Evolutionary conservation across 2,888 invertebrate genomes (phyloP).

Genomic region (Chrysina gloriosa): DNA sequence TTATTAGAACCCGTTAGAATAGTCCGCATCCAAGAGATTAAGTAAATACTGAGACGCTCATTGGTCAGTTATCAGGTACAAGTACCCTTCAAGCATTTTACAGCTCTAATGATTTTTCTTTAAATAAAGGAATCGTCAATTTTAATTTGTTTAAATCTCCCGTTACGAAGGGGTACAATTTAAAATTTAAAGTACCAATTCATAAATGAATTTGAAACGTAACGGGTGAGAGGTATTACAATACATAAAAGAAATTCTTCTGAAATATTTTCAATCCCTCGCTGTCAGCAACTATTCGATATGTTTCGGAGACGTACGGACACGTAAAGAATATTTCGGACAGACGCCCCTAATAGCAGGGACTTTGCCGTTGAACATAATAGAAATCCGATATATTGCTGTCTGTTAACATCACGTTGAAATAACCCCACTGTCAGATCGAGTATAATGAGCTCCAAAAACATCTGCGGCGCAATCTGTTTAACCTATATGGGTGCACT

Average conservation of each 20-base stretch:
- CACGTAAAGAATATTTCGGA: constrained; percentile 22
- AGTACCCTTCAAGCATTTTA: too few relatives aligned
- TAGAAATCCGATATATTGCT: constrained; percentile 48
- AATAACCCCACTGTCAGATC: constrained; percentile 46
- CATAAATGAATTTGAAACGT: too few relatives aligned
- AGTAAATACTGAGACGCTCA: too few relatives aligned
- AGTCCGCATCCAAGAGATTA: background rate
- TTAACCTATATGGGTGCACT: constrained; percentile 35
- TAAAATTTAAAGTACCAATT: too few relatives aligned
- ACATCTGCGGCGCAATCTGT: constrained; percentile 45
- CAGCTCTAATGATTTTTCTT: too few relatives aligned
- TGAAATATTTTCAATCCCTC: too few relatives aligned
- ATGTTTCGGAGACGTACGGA: background rate
- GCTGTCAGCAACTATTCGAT: background rate
- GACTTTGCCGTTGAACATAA: constrained; percentile 31
- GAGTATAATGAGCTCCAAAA: constrained; percentile 44
- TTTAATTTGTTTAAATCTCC: too few relatives aligned
- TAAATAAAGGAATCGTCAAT: too few relatives aligned
- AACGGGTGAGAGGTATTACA: too few relatives aligned
- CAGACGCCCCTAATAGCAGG: constrained; percentile 24
- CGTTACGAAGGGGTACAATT: too few relatives aligned
- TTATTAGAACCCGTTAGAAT: background rate
- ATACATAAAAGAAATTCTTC: too few relatives aligned
- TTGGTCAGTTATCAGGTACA: too few relatives aligned
- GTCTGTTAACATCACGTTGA: constrained; percentile 42